Percentiles rank a stretch among this genome's conserved stretches.
Evolutionary conservation across 92 coral and sea anemone species (phyloP).

Genomic region (Actinostola sp.): DNA sequence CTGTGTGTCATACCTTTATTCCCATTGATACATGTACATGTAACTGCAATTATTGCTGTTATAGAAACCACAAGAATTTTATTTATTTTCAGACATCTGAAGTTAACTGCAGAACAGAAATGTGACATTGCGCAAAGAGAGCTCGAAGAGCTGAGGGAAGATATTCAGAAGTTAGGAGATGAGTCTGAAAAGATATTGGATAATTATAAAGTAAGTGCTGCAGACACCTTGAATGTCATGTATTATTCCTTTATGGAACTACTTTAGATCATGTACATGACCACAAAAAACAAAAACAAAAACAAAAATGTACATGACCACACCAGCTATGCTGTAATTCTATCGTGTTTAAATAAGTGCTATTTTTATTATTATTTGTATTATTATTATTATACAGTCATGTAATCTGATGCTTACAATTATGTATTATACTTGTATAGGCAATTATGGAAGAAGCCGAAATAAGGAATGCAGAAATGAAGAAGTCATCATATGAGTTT

Average conservation of each 20-base stretch:
- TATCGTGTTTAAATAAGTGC: neutral
- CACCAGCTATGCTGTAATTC: too few relatives aligned
- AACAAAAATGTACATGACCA: neutral
- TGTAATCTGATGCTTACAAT: neutral
- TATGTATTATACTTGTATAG: conserved; percentile 27
- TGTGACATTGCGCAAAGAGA: conserved; percentile 99
- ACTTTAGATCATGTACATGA: too few relatives aligned
- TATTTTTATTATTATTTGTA: neutral
- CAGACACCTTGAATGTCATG: neutral
- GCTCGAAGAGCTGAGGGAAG: conserved; percentile 95
- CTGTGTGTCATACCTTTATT: too few relatives aligned
- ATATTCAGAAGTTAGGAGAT: conserved; percentile 89
- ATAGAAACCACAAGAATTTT: neutral
- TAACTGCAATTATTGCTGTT: too few relatives aligned
- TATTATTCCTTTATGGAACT: too few relatives aligned
- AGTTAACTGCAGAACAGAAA: conserved; percentile 94
- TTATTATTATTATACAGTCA: neutral
- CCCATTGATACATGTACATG: neutral
- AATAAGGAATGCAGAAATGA: conserved; percentile 92
- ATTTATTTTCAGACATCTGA: conserved; percentile 75
- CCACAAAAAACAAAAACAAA: neutral
- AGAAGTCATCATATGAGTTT: conserved; percentile 92
- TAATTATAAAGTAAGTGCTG: conserved; percentile 90
- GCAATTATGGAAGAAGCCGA: conserved; percentile 99
- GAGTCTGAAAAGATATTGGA: conserved; percentile 96